Evolutionary conservation across 1,140 invertebrate species (phyloP).

Genomic region (Nomia melanderi): DNA sequence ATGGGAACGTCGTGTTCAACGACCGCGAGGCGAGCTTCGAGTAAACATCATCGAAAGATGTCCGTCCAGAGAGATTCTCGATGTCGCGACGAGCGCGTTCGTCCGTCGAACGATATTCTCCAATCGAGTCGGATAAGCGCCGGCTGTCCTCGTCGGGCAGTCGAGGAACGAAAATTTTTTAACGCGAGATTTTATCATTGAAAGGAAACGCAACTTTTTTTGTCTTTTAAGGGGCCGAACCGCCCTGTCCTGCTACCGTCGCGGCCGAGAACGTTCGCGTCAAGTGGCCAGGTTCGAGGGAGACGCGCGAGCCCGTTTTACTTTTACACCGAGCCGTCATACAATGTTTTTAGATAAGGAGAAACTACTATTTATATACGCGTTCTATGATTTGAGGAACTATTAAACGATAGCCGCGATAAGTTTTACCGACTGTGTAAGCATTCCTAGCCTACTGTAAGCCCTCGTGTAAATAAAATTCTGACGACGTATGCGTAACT

Average conservation of each 20-base stretch:
- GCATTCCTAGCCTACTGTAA: slow-evolving; percentile 49
- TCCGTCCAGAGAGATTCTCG: slow-evolving; percentile 53
- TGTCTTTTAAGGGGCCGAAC: too few relatives aligned
- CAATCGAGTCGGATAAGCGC: too few relatives aligned
- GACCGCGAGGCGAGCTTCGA: slow-evolving; percentile 38
- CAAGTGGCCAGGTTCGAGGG: background rate
- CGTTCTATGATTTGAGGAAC: slow-evolving; percentile 40
- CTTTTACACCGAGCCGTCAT: slow-evolving; percentile 49
- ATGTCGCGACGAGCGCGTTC: slow-evolving; percentile 15
- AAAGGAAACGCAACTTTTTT: too few relatives aligned
- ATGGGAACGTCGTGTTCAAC: background rate
- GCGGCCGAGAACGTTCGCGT: slow-evolving; percentile 19
- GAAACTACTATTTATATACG: slow-evolving; percentile 60
- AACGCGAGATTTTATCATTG: background rate
- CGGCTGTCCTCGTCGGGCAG: too few relatives aligned
- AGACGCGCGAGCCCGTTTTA: slow-evolving; percentile 44
- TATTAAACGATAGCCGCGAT: slow-evolving; percentile 43
- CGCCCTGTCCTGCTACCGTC: too few relatives aligned
- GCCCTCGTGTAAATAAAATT: slow-evolving; percentile 54
- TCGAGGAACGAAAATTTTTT: too few relatives aligned
- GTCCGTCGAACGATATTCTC: too few relatives aligned
- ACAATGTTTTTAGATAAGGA: slow-evolving; percentile 45
- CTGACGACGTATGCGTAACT: slow-evolving; percentile 39
- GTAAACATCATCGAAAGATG: slow-evolving; percentile 53
- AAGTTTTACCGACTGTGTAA: slow-evolving; percentile 56